phyloP scores from a whole-genome alignment of 2,797 vertebrate genomes.

The Gymnopithys bicolor region DNA sequence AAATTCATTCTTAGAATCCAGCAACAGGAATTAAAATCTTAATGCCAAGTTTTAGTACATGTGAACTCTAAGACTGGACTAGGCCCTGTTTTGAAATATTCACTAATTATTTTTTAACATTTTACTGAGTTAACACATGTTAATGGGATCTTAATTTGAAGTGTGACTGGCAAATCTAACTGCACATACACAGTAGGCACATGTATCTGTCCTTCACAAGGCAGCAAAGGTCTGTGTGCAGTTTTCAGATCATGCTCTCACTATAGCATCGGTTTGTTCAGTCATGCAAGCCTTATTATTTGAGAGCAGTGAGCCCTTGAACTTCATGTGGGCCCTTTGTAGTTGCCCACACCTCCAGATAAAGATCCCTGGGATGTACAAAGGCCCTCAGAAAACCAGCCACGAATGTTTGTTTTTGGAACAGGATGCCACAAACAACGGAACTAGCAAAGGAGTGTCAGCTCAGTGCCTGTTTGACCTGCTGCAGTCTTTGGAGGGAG shows the following conservation, averaged over 20 bases:
- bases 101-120: background rate
- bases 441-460: conserved; percentile 92
- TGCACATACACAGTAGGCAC: background rate
- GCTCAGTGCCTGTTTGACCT: conserved; percentile 97
- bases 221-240: background rate
- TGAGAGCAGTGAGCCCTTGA: background rate
- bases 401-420: background rate
- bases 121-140: background rate
- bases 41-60: background rate
- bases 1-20: background rate
- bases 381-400: background rate
- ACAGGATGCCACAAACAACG: conserved; percentile 83
- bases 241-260: background rate
- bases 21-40: background rate
- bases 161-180: background rate
- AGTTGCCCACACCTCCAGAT: background rate
- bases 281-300: background rate
- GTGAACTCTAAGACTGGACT: background rate
- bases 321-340: background rate
- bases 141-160: background rate
- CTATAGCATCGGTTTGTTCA: background rate
- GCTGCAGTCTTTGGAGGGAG: conserved; percentile 93
- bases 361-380: background rate
- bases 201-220: background rate
- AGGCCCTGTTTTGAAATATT: background rate